phyloP scores from a whole-genome alignment of 2,797 vertebrate species.

The Picus viridis region DNA sequence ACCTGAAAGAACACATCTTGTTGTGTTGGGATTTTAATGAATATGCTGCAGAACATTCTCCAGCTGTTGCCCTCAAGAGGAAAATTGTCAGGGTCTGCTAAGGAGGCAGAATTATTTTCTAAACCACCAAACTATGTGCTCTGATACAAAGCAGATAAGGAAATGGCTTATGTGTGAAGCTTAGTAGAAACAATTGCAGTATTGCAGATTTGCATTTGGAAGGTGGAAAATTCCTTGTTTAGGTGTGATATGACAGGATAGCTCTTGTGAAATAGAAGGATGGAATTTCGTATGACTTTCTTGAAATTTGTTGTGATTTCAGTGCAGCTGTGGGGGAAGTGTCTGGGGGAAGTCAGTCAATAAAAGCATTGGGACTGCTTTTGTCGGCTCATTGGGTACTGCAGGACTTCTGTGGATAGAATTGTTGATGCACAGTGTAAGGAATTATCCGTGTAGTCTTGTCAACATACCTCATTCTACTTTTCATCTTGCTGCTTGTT shows the following conservation, averaged over 20 bases:
- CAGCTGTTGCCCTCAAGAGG: neutral
- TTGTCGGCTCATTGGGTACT: neutral
- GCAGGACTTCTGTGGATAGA: neutral
- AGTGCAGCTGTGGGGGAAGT: neutral
- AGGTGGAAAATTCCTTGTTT: neutral
- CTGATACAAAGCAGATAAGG: neutral
- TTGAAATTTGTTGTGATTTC: neutral
- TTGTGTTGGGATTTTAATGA: conserved; percentile 6
- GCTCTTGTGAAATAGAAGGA: neutral
- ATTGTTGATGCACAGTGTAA: neutral
- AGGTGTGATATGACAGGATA: neutral
- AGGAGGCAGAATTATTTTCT: conserved; percentile 12
- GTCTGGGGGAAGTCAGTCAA: neutral
- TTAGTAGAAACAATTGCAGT: neutral
- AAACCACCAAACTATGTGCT: neutral
- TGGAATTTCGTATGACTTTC: neutral
- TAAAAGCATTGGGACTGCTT: neutral
- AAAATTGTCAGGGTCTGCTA: neutral
- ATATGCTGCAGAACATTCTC: neutral
- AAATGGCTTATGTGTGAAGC: neutral
- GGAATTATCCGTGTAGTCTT: neutral
- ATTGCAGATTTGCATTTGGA: neutral
- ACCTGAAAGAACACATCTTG: conserved; percentile 26
- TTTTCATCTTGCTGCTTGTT: neutral
- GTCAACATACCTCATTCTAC: neutral